These are phyloP conservation scores for Allobates femoralis DNA, from an alignment of 2,797 vertebrate species.

Conservation along the genomic window DNA sequence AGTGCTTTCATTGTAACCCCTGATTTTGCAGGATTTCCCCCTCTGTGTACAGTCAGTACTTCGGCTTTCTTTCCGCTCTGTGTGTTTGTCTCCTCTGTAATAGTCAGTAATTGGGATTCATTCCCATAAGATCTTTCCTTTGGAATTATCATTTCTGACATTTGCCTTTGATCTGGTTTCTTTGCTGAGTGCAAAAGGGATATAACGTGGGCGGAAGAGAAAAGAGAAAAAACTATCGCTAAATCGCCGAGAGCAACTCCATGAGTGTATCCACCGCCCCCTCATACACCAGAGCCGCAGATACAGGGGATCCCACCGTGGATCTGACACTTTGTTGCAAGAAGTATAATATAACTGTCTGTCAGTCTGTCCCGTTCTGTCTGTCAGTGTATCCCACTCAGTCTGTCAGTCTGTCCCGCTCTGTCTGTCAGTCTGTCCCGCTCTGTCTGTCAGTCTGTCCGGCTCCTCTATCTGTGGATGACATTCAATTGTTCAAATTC, in stretches of 20 bases:
- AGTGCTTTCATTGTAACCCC: neutral
- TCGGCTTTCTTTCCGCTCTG: neutral
- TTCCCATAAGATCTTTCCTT: conserved; percentile 35
- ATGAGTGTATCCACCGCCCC: conserved; percentile 23
- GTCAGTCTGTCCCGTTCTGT: too few species aligned
- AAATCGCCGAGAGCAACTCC: conserved; percentile 30
- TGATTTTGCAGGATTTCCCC: neutral
- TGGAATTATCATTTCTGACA: conserved; percentile 48
- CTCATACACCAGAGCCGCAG: neutral
- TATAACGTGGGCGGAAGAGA: conserved; percentile 19
- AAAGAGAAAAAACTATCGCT: conserved; percentile 27
- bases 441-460: too few species aligned
- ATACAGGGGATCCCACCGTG: conserved; percentile 2
- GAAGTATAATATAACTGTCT: fast-evolving
- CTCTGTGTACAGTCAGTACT: neutral
- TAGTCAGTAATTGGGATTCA: conserved; percentile 46
- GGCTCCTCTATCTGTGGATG: too few species aligned
- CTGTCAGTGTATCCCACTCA: too few species aligned
- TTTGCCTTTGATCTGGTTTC: conserved; percentile 21
- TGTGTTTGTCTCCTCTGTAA: conserved; percentile 14
- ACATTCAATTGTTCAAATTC: too few species aligned
- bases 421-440: too few species aligned
- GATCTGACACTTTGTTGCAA: fast-evolving
- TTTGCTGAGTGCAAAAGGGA: neutral
- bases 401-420: too few species aligned